phyloP scores from a whole-genome alignment of 2,797 vertebrate species.

The Ficedula albicollis region DNA sequence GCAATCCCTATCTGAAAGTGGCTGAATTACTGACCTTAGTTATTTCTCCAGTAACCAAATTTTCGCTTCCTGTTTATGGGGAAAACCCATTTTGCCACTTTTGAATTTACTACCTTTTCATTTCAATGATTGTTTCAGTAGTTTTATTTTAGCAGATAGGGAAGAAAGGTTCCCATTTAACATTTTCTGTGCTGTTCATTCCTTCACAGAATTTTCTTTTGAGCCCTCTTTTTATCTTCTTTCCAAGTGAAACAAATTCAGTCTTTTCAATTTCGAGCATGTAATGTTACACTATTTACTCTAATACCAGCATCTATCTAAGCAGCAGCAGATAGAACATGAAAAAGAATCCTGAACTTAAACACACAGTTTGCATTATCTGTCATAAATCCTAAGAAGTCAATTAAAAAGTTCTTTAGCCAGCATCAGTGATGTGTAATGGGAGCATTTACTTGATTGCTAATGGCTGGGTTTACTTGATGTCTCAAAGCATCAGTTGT shows the following conservation, averaged over 20 bases:
- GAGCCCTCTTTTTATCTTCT: background rate
- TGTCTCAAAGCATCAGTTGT: constrained; percentile 65
- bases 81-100: background rate
- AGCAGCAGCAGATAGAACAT: background rate
- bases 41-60: background rate
- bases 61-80: background rate
- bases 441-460: constrained; percentile 69
- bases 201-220: background rate
- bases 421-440: constrained; percentile 62
- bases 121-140: background rate
- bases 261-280: background rate
- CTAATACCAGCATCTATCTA: background rate
- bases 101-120: background rate
- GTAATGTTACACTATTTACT: background rate
- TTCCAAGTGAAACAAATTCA: background rate
- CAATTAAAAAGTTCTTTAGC: constrained; percentile 76
- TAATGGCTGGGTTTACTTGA: constrained; percentile 71
- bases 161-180: background rate
- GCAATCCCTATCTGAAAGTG: background rate
- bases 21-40: background rate
- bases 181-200: background rate
- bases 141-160: background rate
- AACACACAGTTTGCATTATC: constrained; percentile 12
- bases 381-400: constrained; percentile 68
- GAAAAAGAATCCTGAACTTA: constrained; percentile 4